Conservation (phyloP, 2,888 invertebrate genomes). For the Harmothoe impar region DNA sequence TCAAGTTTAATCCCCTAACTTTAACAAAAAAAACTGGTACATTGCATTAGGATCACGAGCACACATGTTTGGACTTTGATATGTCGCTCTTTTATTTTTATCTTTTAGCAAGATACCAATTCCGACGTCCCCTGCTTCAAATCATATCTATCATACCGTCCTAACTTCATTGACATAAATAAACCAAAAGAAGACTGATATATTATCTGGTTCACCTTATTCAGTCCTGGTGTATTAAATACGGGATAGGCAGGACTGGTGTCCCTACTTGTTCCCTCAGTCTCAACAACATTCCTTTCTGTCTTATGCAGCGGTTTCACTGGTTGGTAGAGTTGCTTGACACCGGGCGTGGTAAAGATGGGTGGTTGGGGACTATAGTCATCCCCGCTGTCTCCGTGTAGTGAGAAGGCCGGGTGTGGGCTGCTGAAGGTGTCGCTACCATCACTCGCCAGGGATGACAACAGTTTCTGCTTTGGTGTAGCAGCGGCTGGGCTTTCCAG, state of each 20-base stretch:
- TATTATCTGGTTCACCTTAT: background rate
- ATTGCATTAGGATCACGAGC: too few relatives aligned
- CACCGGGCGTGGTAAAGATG: slow-evolving; percentile 11
- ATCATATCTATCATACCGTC: too few relatives aligned
- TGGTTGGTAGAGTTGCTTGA: slow-evolving; percentile 33
- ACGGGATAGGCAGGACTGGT: background rate
- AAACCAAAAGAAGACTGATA: background rate
- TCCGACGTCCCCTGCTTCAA: too few relatives aligned
- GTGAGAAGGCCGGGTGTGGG: background rate
- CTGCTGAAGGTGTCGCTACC: background rate
- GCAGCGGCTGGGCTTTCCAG: background rate
- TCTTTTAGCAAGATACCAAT: too few relatives aligned
- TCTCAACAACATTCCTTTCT: background rate
- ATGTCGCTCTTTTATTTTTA: too few relatives aligned
- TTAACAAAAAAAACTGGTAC: too few relatives aligned
- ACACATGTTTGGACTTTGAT: too few relatives aligned
- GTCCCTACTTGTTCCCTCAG: background rate
- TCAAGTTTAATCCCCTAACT: too few relatives aligned
- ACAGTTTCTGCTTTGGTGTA: slow-evolving; percentile 1
- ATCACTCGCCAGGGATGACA: background rate
- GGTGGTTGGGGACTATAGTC: slow-evolving; percentile 9
- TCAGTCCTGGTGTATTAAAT: slow-evolving; percentile 33
- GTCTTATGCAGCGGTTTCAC: background rate
- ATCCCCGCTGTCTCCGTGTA: background rate
- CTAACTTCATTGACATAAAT: too few relatives aligned